Conservation (phyloP, 2,888 invertebrate genomes). For the Chloroclysta siterata region DNA sequence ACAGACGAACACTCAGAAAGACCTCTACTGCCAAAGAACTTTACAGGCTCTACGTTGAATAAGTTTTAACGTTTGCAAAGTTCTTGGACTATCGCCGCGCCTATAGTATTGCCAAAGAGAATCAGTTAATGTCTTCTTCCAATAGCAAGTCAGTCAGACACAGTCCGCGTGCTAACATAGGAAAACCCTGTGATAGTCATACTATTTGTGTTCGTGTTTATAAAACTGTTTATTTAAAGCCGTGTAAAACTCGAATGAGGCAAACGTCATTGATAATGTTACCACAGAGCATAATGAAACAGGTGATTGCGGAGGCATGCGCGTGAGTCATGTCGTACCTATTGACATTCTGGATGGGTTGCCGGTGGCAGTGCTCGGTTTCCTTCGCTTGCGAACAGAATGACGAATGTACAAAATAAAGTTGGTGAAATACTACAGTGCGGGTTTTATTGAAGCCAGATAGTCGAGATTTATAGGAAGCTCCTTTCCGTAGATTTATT, state of each 20-base stretch:
- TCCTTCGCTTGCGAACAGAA: constrained; percentile 39
- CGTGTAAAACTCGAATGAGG: constrained; percentile 40
- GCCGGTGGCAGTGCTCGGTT: constrained; percentile 35
- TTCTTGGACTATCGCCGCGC: not conserved
- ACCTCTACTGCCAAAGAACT: not conserved
- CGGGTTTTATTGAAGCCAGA: constrained; percentile 2
- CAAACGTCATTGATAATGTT: constrained; percentile 46
- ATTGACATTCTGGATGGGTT: constrained; percentile 63
- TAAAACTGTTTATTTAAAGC: constrained; percentile 35
- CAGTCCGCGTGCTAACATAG: not conserved
- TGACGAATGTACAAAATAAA: constrained; percentile 26
- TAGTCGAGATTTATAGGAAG: not conserved
- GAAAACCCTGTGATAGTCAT: constrained; percentile 9
- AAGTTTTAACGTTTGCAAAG: not conserved
- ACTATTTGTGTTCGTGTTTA: constrained; percentile 29
- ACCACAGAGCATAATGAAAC: constrained; percentile 44
- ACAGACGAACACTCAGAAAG: not conserved
- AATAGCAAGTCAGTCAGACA: constrained; percentile 1
- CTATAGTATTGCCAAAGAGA: not conserved
- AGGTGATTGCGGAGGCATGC: constrained; percentile 60
- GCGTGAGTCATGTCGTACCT: constrained; percentile 64
- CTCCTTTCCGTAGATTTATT: not conserved
- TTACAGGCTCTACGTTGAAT: not conserved
- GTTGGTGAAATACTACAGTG: constrained; percentile 14
- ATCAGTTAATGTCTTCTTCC: not conserved